Evolutionary conservation across 2,888 invertebrate genomes (phyloP), one percentile per base, ranked within the genome.

Genomic region (Limenitis camilla): DNA sequence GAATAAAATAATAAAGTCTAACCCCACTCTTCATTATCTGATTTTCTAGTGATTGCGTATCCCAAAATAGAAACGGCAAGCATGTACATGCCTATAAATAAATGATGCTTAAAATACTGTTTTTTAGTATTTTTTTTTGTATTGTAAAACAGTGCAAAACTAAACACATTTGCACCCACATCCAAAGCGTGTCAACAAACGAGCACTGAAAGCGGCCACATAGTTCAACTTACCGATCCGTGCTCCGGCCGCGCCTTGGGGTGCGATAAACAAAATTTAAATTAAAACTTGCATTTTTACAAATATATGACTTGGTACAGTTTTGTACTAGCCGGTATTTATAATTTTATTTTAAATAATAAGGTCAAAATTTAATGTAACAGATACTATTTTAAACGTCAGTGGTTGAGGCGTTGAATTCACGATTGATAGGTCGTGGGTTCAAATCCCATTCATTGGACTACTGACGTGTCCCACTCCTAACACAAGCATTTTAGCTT

Each of bases 191-290:
- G 77, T 65, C 61, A 62, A 62, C 58, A 65, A 59, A 69, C 64
- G 61, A 69, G 64, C 49, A 73, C 70, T 65, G 68, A 72, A 58
- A 56, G 51, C 53, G 49, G 58, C 65, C 61, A 70, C 71, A 76
- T 72, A 32, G 41, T 71, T 65, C 59, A 69, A 90, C 91, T 91
- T 88, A 91, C 91, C 91, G 65, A 91, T 91, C 69, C 91, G 77
- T 57, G 91, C 91, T 65, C 91, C 91, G 64, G 91, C 91, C 66
- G 91, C 91, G 84, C 90, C 90, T 90, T 84, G 57, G 46, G 57
- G 46, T 51, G 54, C 52, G 52, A 55, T 52, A 51, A 46, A 46
- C 54, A 57, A 57, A 32, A 46, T 27, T 43, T 10, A 31, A 39
- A 40, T 31, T 10, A 48, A 40, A 40, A 30, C 10, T 27, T 1